A percentile compares a stretch with the other conserved stretches of the same genome.
These are phyloP conservation scores for Protobothrops flavoviridis DNA, from an alignment of 2,113 vertebrate genomes.

Conservation along the genomic window DNA sequence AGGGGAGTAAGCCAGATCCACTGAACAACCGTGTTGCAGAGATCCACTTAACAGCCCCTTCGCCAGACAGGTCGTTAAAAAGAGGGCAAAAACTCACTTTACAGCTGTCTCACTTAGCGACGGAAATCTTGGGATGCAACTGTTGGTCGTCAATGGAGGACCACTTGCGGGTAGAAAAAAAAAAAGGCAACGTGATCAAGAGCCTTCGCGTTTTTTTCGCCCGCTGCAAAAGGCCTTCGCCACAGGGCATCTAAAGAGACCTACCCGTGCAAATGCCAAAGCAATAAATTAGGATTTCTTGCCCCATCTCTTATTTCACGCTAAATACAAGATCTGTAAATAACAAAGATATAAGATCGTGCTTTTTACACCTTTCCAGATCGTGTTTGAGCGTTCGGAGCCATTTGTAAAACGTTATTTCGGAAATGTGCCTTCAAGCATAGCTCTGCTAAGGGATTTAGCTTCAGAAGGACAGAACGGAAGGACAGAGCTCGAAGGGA, in stretches of 20 bases:
- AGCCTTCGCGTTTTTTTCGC: background rate
- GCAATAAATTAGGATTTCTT: background rate
- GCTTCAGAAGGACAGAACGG: no score
- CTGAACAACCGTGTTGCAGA: no score
- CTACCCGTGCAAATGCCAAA: background rate
- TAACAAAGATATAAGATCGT: background rate
- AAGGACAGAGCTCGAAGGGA: no score
- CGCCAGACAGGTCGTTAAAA: no score
- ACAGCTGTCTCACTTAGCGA: no score
- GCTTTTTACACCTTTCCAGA: background rate
- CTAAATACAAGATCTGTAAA: background rate
- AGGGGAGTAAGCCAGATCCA: no score
- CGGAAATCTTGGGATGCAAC: no score
- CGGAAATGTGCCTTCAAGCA: background rate
- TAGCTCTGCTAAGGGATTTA: background rate
- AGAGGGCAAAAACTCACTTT: no score
- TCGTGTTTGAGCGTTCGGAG: background rate
- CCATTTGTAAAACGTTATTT: background rate
- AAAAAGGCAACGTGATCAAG: background rate
- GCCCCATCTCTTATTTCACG: background rate
- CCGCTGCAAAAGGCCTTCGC: background rate
- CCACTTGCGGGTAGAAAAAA: no score
- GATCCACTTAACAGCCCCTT: no score
- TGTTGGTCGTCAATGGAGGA: no score
- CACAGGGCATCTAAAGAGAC: background rate